Conservation (phyloP, 2,113 vertebrate species). For the Desmodus rotundus region DNA sequence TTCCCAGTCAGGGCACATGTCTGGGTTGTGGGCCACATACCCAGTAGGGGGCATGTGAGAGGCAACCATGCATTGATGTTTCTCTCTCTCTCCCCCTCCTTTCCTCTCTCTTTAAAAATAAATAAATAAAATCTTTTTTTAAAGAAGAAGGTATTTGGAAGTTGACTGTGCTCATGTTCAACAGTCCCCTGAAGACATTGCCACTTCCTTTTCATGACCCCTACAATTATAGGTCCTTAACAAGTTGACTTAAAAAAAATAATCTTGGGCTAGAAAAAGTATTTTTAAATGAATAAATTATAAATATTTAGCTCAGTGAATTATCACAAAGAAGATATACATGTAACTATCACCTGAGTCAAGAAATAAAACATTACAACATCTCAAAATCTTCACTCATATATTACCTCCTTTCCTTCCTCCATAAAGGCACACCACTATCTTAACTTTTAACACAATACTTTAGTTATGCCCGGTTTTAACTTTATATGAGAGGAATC, state of each 20-base stretch:
- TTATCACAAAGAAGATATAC: not conserved
- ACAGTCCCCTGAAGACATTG: not conserved
- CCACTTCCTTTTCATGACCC: not conserved
- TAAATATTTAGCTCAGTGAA: conserved; percentile 1
- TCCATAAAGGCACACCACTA: not conserved
- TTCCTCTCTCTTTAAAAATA: too few relatives aligned
- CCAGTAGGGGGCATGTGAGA: too few relatives aligned
- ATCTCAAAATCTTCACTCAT: not conserved
- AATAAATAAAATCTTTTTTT: too few relatives aligned
- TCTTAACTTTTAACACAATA: not conserved
- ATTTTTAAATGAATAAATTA: conserved; percentile 13
- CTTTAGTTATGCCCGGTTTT: conserved; percentile 9
- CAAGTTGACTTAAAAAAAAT: not conserved
- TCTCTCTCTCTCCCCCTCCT: too few relatives aligned
- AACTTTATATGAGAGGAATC: not conserved
- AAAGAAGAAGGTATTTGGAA: not conserved
- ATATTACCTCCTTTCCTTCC: not conserved
- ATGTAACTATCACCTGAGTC: not conserved
- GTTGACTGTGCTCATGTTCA: not conserved
- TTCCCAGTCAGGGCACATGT: too few relatives aligned
- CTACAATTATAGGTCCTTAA: not conserved
- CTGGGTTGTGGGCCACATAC: too few relatives aligned
- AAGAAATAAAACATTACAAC: not conserved
- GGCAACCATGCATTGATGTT: too few relatives aligned
- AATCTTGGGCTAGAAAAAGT: not conserved